A percentile compares a stretch with the other conserved stretches of the same genome.
These are phyloP conservation scores for Syrista parreyssii DNA, from an alignment of 2,888 invertebrate species.

Conservation along the genomic window DNA sequence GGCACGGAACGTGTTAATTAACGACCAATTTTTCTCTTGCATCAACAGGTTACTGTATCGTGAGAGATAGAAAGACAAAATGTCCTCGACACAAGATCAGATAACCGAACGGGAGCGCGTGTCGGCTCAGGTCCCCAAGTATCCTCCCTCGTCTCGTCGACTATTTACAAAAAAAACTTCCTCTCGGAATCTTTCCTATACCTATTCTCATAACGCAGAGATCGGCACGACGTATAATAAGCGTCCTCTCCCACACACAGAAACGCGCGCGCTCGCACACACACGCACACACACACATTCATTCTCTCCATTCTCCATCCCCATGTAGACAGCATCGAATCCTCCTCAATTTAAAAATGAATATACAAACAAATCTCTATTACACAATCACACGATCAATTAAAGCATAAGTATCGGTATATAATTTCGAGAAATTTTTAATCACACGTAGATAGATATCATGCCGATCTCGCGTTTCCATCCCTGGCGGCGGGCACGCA, in stretches of 20 bases:
- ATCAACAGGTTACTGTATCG: background rate
- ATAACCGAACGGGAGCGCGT: conserved; percentile 30
- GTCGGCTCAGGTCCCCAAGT: conserved; percentile 60
- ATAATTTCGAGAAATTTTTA: background rate
- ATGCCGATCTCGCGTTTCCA: background rate
- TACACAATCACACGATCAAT: background rate
- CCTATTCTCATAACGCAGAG: background rate
- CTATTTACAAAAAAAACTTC: conserved; percentile 50
- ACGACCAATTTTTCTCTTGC: background rate
- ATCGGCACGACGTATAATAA: background rate
- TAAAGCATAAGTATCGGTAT: background rate
- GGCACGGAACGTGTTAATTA: no score
- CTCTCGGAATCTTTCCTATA: conserved; percentile 30
- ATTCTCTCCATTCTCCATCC: background rate
- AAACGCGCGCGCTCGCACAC: no score
- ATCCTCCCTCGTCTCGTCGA: conserved; percentile 41
- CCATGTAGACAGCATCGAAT: background rate
- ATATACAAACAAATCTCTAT: background rate
- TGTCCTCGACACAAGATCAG: conserved; percentile 1
- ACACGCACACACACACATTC: background rate
- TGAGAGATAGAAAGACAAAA: background rate
- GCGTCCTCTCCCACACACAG: conserved; percentile 19
- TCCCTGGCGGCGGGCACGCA: background rate
- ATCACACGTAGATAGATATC: background rate
- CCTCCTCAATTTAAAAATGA: background rate